Evolutionary conservation across 2,113 vertebrate genomes (phyloP).

Genomic region (Typhlomys cinereus): DNA sequence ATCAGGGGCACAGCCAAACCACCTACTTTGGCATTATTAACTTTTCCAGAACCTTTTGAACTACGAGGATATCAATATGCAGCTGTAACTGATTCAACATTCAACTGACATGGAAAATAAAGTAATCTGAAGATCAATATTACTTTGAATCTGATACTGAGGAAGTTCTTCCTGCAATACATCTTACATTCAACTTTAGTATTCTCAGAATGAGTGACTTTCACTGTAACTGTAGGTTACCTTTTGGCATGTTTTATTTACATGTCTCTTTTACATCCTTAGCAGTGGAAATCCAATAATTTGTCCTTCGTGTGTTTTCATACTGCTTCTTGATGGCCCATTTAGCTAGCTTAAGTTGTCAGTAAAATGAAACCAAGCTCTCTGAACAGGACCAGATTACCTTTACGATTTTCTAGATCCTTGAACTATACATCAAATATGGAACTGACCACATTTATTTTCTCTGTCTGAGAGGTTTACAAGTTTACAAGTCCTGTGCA

Average conservation of each 20-base stretch:
- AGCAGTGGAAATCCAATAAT: not conserved
- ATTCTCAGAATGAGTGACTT: not conserved
- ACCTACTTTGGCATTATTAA: not conserved
- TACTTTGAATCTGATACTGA: not conserved
- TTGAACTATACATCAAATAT: not conserved
- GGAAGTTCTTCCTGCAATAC: not conserved
- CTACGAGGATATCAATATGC: not conserved
- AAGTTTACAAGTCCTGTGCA: not conserved
- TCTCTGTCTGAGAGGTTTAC: not conserved
- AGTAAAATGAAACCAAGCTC: not conserved
- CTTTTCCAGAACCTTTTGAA: not conserved
- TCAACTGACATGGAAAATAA: not conserved
- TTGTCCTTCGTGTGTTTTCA: not conserved
- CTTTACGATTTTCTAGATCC: not conserved
- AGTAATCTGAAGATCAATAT: not conserved
- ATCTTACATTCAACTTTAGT: not conserved
- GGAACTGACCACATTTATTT: not conserved
- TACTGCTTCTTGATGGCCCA: not conserved
- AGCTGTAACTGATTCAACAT: not conserved
- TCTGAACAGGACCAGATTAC: not conserved
- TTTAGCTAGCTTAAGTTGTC: not conserved
- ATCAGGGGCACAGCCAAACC: fast-evolving
- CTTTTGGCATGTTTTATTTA: not conserved
- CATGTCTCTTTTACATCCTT: not conserved
- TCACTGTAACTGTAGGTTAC: not conserved